Conservation (phyloP, 2,113 vertebrate genomes). For the Corythaixoides concolor region DNA sequence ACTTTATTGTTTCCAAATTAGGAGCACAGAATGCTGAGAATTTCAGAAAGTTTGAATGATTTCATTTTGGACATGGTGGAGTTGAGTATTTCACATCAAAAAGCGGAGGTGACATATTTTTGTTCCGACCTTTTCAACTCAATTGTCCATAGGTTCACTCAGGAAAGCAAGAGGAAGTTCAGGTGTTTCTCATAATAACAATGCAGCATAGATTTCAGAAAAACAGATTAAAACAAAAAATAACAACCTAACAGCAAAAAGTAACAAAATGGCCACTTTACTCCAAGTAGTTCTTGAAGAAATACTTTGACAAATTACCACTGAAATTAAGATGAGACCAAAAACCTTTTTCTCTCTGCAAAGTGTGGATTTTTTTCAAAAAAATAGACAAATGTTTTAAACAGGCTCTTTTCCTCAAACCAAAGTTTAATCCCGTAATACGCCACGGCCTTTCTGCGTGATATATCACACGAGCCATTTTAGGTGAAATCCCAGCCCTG, state of each 20-base stretch:
- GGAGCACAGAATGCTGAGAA: neutral
- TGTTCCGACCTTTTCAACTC: neutral
- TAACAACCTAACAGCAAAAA: neutral
- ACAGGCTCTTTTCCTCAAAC: neutral
- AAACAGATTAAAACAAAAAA: neutral
- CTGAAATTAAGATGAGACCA: neutral
- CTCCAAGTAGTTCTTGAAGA: neutral
- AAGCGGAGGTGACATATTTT: neutral
- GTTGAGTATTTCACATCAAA: neutral
- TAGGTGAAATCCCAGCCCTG: neutral
- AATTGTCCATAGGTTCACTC: neutral
- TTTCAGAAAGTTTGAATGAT: neutral
- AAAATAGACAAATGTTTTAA: neutral
- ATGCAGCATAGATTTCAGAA: neutral
- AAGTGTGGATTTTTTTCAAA: neutral
- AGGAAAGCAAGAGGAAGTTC: neutral
- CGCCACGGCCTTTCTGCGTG: neutral
- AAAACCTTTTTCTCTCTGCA: neutral
- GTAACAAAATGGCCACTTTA: neutral
- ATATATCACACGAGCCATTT: neutral
- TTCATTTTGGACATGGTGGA: neutral
- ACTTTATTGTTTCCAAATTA: neutral
- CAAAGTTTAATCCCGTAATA: neutral
- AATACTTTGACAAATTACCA: neutral
- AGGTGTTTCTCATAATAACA: neutral